These are phyloP conservation scores for Ectropis grisescens DNA, from an alignment of 1,140 invertebrate species.

Conservation along the genomic window DNA sequence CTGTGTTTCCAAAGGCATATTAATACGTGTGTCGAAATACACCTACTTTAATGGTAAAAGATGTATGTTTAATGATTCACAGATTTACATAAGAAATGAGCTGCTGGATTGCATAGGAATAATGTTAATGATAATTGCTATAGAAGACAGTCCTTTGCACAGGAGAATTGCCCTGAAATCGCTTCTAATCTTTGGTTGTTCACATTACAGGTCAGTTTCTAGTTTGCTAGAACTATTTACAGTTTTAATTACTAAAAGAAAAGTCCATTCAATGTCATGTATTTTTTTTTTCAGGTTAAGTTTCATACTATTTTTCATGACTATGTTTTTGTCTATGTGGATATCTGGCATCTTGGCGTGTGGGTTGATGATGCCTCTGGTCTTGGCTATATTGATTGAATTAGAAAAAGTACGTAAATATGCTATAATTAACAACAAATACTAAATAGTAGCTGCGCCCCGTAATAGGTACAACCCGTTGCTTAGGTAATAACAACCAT, in stretches of 20 bases:
- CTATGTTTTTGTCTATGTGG: conserved; percentile 86
- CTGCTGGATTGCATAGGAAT: conserved; percentile 32
- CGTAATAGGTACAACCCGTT: too few relatives aligned
- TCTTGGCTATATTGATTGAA: conserved; percentile 77
- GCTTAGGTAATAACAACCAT: too few relatives aligned
- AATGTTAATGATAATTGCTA: conserved; percentile 75
- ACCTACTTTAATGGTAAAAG: too few relatives aligned
- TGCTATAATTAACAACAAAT: too few relatives aligned
- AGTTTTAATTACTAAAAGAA: too few relatives aligned
- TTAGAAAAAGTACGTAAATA: conserved; percentile 76
- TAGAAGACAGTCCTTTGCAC: conserved; percentile 77
- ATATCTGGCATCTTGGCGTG: conserved; percentile 82
- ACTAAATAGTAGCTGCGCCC: too few relatives aligned
- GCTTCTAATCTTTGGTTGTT: conserved; percentile 77
- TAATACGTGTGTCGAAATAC: too few relatives aligned
- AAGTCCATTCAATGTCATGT: too few relatives aligned
- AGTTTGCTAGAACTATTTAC: too few relatives aligned
- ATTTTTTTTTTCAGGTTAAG: conserved; percentile 69
- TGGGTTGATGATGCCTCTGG: conserved; percentile 85
- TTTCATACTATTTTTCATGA: conserved; percentile 78
- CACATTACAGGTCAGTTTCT: conserved; percentile 73
- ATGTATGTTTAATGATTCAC: too few relatives aligned
- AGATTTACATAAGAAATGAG: conserved; percentile 40
- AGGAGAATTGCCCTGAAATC: conserved; percentile 76
- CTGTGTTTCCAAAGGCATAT: too few relatives aligned